Conservation (phyloP, 2,888 invertebrate genomes). For the Trimorus sp. region DNA sequence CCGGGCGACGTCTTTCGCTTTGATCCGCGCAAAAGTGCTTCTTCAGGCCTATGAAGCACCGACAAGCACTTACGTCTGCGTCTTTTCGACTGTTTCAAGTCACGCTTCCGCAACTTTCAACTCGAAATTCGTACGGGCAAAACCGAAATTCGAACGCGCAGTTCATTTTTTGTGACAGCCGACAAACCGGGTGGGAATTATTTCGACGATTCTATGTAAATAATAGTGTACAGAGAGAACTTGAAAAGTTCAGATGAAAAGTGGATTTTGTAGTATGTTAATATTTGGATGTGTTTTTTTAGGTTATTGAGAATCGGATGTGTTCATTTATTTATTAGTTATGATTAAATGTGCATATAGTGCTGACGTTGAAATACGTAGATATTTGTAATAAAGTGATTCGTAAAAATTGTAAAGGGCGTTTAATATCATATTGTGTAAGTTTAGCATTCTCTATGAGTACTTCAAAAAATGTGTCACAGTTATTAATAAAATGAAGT, state of each 20-base stretch:
- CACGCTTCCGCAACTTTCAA: conserved; percentile 23
- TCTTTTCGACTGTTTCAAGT: conserved; percentile 51
- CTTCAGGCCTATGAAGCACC: conserved; percentile 57
- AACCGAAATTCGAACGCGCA: conserved; percentile 13
- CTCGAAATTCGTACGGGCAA: conserved; percentile 16
- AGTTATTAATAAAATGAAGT: too few species aligned
- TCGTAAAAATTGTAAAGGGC: too few species aligned
- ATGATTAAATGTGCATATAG: too few species aligned
- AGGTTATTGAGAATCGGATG: too few species aligned
- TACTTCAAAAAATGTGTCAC: too few species aligned
- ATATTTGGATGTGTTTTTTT: too few species aligned
- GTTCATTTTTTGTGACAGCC: background rate
- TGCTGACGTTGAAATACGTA: too few species aligned
- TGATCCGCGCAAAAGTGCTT: conserved; percentile 69
- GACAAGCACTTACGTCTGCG: conserved; percentile 47
- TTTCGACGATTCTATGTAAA: background rate
- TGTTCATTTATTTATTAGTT: too few species aligned
- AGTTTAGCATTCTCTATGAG: too few species aligned
- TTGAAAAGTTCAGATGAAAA: background rate
- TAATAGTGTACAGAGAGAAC: background rate
- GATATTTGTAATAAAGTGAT: too few species aligned
- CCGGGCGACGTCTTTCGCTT: conserved; percentile 69
- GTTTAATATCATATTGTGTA: too few species aligned
- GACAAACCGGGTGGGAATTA: background rate
- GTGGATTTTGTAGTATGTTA: too few species aligned